Evolutionary conservation across 2,797 vertebrate genomes (phyloP), one percentile per base, ranked within the genome.

Genomic region (Phataginus tetradactyla): DNA sequence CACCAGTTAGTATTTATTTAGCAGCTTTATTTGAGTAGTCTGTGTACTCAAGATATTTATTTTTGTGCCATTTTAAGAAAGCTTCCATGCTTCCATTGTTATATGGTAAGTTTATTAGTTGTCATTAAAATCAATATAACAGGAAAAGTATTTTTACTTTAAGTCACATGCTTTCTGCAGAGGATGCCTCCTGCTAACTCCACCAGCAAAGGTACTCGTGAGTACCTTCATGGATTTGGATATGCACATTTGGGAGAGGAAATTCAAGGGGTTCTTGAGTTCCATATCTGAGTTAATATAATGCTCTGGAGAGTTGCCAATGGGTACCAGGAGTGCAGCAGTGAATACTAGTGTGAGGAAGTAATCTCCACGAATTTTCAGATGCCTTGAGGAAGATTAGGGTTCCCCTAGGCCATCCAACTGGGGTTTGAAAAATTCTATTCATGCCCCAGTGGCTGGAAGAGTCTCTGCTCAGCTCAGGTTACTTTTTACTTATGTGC

Each of bases 121-220:
- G 25, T 39, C 18, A 79, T 64, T 75, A 49, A 87, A 92, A 69
- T 86, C 13, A 78, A 7, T 25, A 37, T 45, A 83, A 66, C 59
- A 87, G 20, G 57, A 86, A 88, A 87, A 77, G 14, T 39, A 51
- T 55, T 90, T 81, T 89, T 89, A 29, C 32, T 83, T 90, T 96
- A 78, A 68, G 8, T 84, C 34, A 39, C 7, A 5, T 71, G 34
- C 21, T 84, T 86, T 83, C 21, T 42, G 55, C 21, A 86, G 45
- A 89, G 21, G 14, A 1, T 64, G 12, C 25, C 23, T 90, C 37
- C 32, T 85, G 42, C 27, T 80, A 63, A 39, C 27, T 78, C 18
- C 27, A 49, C 8, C 53, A 64, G 37, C 45, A 95, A 87, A 64
- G 1, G 1, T 55, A 37, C n/a, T 88, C 29, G 59, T 61, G 29